Base-by-base conservation (phyloP, 2,113 vertebrate genomes). In the Chiloscyllium plagiosum region DNA sequence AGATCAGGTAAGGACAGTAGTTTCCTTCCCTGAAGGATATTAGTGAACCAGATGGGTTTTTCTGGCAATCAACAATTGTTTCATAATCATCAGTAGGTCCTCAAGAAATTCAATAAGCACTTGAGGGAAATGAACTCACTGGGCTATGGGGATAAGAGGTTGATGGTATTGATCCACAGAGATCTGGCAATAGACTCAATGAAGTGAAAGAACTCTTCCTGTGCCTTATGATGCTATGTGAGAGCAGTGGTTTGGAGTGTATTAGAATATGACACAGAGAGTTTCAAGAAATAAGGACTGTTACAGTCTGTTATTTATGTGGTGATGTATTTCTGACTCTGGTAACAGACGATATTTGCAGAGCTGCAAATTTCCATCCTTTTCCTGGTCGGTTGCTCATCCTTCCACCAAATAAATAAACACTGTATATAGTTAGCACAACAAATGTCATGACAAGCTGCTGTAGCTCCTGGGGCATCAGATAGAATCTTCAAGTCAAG, bases 371-470 rank as follows among this genome's bases (percentile, higher is more conserved):
- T 61, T 83, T 29, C 26, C 10, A 61, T 33, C 87, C 52, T 90
- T 90, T 90, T 37, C 33, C 89, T 22, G 61, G 89, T 66, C 26
- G 19, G 61, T 10, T n/a, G 61, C 61, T 93, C 61, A 37, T 66
- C 33, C 29, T n/a, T 93, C 33, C 89, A 66, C 89, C 37, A 66
- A 65, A 37, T 66, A 92, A 61, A n/a, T 92, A 93, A 66, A 37
- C 65, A 61, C 89, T 68, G 89, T 66, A 93, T 93, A 66, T 93
- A 20, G 61, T 93, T 93, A 93, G 61, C 89, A 68, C 61, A 37
- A 37, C 89, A 93, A 93, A 66, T 68, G 89, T 19, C 3, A 10
- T 65, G 15, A 37, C 89, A 93, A 37, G 33, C 89, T 93, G 89
- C 19, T 66, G 89, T 0, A 22, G 33, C 33, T 37, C 89, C n/a